Conservation (phyloP, 2,113 vertebrate genomes). For the Anoplopoma fimbria region DNA sequence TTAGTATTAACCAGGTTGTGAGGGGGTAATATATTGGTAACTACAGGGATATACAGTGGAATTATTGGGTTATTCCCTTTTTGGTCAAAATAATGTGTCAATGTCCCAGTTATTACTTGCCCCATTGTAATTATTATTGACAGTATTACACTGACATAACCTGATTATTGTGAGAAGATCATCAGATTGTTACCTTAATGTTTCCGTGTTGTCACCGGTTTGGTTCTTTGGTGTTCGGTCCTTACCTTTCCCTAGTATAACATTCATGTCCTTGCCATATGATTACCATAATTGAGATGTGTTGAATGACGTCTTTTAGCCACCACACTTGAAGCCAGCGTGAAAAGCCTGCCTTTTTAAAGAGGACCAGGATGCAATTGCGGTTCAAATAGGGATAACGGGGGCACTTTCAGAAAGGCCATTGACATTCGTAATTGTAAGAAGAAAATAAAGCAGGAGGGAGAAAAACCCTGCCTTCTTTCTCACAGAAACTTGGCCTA, state of each 20-base stretch:
- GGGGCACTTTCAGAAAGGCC: background rate
- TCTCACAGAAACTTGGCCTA: background rate
- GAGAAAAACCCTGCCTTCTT: background rate
- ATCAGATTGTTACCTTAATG: background rate
- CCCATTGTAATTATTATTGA: background rate
- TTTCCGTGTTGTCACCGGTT: background rate
- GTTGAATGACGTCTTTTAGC: background rate
- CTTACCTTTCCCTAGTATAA: background rate
- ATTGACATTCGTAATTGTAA: background rate
- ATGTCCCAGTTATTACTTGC: background rate
- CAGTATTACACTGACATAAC: background rate
- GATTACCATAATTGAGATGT: background rate
- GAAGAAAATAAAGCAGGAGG: background rate
- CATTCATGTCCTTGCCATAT: background rate
- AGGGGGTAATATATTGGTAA: no score
- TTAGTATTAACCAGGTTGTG: background rate
- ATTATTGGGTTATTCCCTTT: background rate
- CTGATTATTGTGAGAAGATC: background rate
- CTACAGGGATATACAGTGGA: background rate
- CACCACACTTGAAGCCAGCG: background rate
- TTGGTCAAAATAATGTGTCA: background rate
- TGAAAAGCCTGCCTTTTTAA: background rate
- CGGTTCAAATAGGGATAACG: background rate
- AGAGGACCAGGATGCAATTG: background rate
- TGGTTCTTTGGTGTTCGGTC: background rate